Conservation (phyloP, 2,797 vertebrate genomes). For the Helarctos malayanus region DNA sequence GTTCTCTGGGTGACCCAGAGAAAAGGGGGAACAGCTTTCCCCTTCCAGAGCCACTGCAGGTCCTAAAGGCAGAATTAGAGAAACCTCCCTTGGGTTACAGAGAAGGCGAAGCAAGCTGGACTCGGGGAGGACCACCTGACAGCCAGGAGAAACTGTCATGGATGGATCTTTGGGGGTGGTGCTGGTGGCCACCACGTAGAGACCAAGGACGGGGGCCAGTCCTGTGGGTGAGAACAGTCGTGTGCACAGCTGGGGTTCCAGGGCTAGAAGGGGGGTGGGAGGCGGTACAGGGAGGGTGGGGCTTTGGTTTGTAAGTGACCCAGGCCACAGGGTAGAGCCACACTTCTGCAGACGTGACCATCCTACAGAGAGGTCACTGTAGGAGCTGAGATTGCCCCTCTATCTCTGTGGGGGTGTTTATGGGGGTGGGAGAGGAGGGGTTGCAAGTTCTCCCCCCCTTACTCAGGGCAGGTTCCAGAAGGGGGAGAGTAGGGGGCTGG, state of each 20-base stretch:
- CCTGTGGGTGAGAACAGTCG: not conserved
- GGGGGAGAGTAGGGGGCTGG: not conserved
- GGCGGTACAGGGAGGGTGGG: not conserved
- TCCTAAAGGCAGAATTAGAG: slow-evolving; percentile 24
- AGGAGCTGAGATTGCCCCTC: not conserved
- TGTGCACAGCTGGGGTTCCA: not conserved
- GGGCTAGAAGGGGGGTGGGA: not conserved
- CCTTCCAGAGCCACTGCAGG: not conserved
- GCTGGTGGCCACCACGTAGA: not conserved
- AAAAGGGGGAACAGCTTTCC: not conserved
- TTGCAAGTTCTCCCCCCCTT: not conserved
- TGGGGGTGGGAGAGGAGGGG: not conserved
- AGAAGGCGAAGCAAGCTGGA: not conserved
- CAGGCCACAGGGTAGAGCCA: not conserved
- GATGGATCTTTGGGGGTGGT: not conserved
- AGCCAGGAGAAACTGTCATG: not conserved
- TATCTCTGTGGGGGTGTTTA: not conserved
- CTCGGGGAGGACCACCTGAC: not conserved
- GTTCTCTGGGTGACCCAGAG: not conserved
- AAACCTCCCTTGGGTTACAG: not conserved
- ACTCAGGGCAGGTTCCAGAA: not conserved
- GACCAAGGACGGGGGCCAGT: not conserved
- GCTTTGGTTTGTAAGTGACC: not conserved
- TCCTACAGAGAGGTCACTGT: not conserved
- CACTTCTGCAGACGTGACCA: not conserved